Percentiles rank a stretch among this genome's conserved stretches.
Evolutionary conservation across 2,797 vertebrate species (phyloP).

Genomic region (Pelodytes ibericus): DNA sequence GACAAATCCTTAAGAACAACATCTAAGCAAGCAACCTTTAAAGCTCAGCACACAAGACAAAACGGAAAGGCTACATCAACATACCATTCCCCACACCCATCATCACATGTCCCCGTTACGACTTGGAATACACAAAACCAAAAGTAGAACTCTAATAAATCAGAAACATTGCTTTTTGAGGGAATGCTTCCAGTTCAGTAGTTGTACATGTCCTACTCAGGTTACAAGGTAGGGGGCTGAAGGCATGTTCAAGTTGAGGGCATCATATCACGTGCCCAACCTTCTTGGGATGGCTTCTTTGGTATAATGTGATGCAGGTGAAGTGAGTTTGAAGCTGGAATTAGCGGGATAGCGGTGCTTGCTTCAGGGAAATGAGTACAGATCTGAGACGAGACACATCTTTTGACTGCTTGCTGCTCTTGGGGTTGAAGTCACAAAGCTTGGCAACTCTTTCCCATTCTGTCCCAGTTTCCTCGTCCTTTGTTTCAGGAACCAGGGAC

Average conservation of each 20-base stretch:
- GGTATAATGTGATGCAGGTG: constrained; percentile 51
- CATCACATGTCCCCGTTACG: constrained; percentile 22
- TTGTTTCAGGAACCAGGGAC: constrained; percentile 88
- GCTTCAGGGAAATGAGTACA: constrained; percentile 96
- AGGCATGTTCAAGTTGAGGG: constrained; percentile 3
- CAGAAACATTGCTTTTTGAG: background rate
- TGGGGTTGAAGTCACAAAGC: constrained; percentile 98
- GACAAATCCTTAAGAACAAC: constrained; percentile 6
- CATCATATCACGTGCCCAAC: constrained; percentile 18
- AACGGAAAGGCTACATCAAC: background rate
- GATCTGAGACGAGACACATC: constrained; percentile 98
- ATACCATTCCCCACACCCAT: constrained; percentile 12
- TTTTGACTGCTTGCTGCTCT: constrained; percentile 96
- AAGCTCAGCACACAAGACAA: constrained; percentile 41
- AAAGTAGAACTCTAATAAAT: constrained; percentile 11
- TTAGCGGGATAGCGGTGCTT: constrained; percentile 83
- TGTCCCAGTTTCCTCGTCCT: constrained; percentile 85
- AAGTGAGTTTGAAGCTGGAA: constrained; percentile 11
- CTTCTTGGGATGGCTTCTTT: constrained; percentile 38
- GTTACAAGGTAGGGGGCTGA: constrained; percentile 1
- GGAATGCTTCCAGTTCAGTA: constrained; percentile 24
- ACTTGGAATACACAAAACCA: constrained; percentile 2
- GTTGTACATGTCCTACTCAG: background rate
- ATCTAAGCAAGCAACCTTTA: constrained; percentile 22
- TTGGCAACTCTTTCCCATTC: constrained; percentile 97